Percentiles rank a stretch among this genome's conserved stretches.
These are phyloP conservation scores for Hipparchia sbordonii DNA, from an alignment of 2,888 invertebrate genomes.

Conservation along the genomic window DNA sequence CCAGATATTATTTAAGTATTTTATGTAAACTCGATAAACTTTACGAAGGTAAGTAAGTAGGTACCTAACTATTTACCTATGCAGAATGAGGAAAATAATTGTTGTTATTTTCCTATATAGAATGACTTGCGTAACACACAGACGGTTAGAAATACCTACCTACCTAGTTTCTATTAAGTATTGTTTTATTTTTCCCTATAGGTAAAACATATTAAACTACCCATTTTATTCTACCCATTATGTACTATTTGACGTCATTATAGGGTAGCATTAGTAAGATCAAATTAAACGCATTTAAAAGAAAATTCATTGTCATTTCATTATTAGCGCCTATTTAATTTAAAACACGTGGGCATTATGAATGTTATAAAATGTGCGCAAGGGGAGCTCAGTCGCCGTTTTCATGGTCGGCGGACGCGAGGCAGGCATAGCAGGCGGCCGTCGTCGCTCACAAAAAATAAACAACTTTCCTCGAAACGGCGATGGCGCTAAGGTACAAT, in stretches of 20 bases:
- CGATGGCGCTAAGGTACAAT: slow-evolving; percentile 76
- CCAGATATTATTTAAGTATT: too few species aligned
- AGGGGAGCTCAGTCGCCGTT: slow-evolving; percentile 61
- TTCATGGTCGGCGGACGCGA: slow-evolving; percentile 75
- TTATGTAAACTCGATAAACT: too few species aligned
- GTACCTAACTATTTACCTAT: background rate
- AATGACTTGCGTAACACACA: slow-evolving; percentile 24
- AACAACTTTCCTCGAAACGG: slow-evolving; percentile 80
- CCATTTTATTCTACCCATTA: too few species aligned
- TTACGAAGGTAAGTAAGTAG: background rate
- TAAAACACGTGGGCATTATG: slow-evolving; percentile 39
- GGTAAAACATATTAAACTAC: too few species aligned
- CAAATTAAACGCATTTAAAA: background rate
- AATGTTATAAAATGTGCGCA: slow-evolving; percentile 45
- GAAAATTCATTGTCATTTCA: slow-evolving; percentile 1
- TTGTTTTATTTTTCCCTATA: background rate
- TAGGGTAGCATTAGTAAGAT: background rate
- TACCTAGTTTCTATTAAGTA: background rate
- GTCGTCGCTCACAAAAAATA: slow-evolving; percentile 72
- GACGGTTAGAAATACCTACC: background rate
- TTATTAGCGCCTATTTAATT: slow-evolving; percentile 27
- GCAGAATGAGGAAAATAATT: slow-evolving; percentile 22
- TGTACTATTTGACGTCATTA: background rate
- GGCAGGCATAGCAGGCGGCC: slow-evolving; percentile 72
- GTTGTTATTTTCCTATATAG: slow-evolving; percentile 20